Percentiles rank a stretch among this genome's conserved stretches.
Conservation (phyloP, 2,113 vertebrate genomes). For the Muntiacus muntjak region DNA sequence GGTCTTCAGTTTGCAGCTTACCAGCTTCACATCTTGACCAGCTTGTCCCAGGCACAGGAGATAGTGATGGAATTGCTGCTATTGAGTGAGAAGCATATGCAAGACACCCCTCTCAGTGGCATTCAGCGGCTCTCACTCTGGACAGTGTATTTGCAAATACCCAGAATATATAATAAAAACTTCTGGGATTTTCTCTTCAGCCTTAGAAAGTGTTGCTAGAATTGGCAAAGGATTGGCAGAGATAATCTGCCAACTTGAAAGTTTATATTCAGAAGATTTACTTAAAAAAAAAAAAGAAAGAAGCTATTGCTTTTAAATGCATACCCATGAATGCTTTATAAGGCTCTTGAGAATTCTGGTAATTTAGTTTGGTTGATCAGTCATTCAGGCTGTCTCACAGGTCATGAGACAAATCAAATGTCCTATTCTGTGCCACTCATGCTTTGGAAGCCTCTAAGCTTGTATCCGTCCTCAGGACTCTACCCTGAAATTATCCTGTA, state of each 20-base stretch:
- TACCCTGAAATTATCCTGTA: not conserved
- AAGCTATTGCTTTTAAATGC: not conserved
- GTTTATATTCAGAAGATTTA: not conserved
- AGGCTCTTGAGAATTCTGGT: not conserved
- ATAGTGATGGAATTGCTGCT: slow-evolving; percentile 94
- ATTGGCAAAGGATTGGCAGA: not conserved
- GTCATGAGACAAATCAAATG: not conserved
- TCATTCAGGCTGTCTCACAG: not conserved
- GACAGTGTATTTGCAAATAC: not conserved
- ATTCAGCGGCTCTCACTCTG: slow-evolving; percentile 91
- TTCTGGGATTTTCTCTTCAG: not conserved
- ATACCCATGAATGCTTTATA: not conserved
- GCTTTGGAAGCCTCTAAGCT: not conserved
- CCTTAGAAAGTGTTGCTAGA: not conserved
- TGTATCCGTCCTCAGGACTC: not conserved
- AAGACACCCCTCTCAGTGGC: slow-evolving; percentile 84
- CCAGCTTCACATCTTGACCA: slow-evolving; percentile 96
- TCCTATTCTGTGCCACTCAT: not conserved
- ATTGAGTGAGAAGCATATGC: slow-evolving; percentile 91
- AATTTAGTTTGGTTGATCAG: not conserved
- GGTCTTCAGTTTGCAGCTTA: slow-evolving; percentile 96
- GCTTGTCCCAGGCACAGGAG: slow-evolving; percentile 91
- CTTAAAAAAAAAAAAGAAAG: not conserved
- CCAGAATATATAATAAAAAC: not conserved
- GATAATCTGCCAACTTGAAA: not conserved